Evolutionary conservation across 1,140 invertebrate genomes (phyloP), one percentile per base, ranked within the genome.

Genomic region (Drosophila arawakana): DNA sequence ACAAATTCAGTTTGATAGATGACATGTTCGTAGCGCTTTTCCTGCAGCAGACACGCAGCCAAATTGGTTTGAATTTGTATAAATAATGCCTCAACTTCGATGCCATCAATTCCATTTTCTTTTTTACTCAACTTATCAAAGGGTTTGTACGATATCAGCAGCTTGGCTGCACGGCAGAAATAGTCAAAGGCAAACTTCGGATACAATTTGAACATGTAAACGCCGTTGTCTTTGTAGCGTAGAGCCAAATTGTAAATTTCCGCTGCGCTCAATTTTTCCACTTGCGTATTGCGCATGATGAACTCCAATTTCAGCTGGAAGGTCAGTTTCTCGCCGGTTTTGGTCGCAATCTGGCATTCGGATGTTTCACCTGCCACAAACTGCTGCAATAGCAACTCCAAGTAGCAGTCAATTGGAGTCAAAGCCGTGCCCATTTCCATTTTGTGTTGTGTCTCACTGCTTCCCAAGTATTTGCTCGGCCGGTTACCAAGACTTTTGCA

Each of bases 21-120:
- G 5, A 92, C 92, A 52, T 92, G 91, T 46, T 92, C 92, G 59
- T 85, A 92, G 8, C 92, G 90, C 15, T 91, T 58, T 58, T 92
- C 76, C 58, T 81, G 81, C 8, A 92, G 55, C 57, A 92, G 49
- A 47, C 91, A 92, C 0, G 91, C 91, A 0, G 91, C 84, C 30
- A 92, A 54, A 75, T 92, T 92, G 0, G 81, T 88, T 68, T 92
- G 86, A 7, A 92, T 70, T 54, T 88, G 89, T 8, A 91, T 61
- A 10, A 92, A 85, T 0, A 92, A 59, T 9, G 52, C 57, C 63
- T 91, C 72, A 46, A 92, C 54, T 7, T 77, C 76, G 10, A 55
- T 57, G 2, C 72, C 73, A 13, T 77, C 65, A 3, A 92, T 79
- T 8, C 82, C 82, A 43, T 92, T 82, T 2, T 37, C 21, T 15